Evolutionary conservation across 2,888 invertebrate genomes (phyloP).

Genomic region (Tachina lurida): DNA sequence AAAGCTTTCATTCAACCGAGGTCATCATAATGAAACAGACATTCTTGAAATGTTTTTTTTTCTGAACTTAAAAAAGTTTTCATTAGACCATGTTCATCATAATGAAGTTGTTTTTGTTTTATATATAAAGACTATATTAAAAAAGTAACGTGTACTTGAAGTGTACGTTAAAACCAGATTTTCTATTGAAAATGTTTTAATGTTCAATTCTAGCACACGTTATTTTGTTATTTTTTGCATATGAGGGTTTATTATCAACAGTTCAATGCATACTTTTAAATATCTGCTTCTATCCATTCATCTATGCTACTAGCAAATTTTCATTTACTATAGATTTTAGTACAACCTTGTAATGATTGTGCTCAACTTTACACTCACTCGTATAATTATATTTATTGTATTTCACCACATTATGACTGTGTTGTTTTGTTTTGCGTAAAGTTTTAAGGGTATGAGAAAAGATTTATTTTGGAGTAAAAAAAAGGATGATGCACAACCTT

Average conservation of each 20-base stretch:
- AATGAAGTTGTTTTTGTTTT: too few relatives aligned
- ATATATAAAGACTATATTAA: too few relatives aligned
- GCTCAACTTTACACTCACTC: constrained; percentile 44
- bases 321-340: constrained; percentile 1
- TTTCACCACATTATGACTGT: constrained; percentile 32
- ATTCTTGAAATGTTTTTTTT: too few relatives aligned
- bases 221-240: too few relatives aligned
- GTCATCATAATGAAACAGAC: too few relatives aligned
- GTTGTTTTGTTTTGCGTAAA: constrained; percentile 24
- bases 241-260: neutral
- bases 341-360: constrained; percentile 30
- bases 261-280: constrained; percentile 7
- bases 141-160: too few relatives aligned
- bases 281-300: neutral
- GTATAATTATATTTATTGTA: constrained; percentile 40
- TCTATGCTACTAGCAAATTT: constrained; percentile 1
- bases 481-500: constrained; percentile 35
- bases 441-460: neutral
- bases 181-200: too few relatives aligned
- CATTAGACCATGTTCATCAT: too few relatives aligned
- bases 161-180: too few relatives aligned
- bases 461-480: constrained; percentile 12
- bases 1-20: too few relatives aligned
- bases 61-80: too few relatives aligned
- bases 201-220: too few relatives aligned